Evolutionary conservation across 2,797 vertebrate genomes (phyloP).

Genomic region (Halcyon chelicuti): DNA sequence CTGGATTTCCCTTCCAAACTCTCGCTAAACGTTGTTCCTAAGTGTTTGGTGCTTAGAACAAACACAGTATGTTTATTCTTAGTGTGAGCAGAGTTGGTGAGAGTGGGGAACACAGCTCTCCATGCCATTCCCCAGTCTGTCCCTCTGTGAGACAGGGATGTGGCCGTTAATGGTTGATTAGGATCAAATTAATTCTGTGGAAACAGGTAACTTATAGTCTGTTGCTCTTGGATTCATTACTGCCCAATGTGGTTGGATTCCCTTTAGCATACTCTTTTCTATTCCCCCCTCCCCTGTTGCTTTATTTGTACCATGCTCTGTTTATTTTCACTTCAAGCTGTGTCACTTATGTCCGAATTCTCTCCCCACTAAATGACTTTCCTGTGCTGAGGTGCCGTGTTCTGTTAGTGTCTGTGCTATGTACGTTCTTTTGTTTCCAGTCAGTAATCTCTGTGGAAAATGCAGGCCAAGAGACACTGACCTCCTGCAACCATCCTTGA

Average conservation of each 20-base stretch:
- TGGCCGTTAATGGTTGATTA: background rate
- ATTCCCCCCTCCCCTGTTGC: background rate
- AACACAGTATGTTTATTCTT: background rate
- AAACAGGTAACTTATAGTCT: background rate
- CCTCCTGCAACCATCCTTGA: slow-evolving; percentile 89
- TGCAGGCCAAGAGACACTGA: slow-evolving; percentile 79
- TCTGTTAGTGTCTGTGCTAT: background rate
- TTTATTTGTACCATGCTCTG: background rate
- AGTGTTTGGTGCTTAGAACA: background rate
- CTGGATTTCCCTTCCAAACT: background rate
- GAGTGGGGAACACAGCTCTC: background rate
- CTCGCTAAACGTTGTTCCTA: background rate
- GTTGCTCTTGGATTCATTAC: background rate
- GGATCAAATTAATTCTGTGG: background rate
- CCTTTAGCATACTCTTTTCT: background rate
- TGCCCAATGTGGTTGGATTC: background rate
- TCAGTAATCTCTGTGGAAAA: slow-evolving; percentile 88
- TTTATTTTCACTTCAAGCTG: background rate
- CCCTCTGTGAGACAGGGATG: background rate
- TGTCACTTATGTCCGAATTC: background rate
- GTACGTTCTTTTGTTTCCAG: slow-evolving; percentile 65
- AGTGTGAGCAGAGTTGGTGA: background rate
- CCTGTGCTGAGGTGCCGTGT: background rate
- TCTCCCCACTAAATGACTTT: background rate
- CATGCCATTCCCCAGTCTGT: background rate